Evolutionary conservation across 2,888 invertebrate genomes (phyloP), one percentile per base, ranked within the genome.

Genomic region (Neoascia interrupta): DNA sequence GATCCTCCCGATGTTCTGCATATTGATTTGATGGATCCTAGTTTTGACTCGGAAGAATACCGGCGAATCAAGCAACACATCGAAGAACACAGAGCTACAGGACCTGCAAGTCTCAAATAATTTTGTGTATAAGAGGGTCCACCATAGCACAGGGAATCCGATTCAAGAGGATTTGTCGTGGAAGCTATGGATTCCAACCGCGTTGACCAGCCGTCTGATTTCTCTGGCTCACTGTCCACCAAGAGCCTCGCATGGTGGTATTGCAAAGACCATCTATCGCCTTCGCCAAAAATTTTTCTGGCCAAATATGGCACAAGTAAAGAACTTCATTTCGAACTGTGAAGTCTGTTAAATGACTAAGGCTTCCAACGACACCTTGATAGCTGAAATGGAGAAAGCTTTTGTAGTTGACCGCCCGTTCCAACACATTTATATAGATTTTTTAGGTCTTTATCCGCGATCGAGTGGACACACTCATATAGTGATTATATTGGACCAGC

Each of bases 181-280:
- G 54, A 56, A 56, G 11, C 39, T 54, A 1, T 56, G 56, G 56
- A 10, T 56, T n/a, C 31, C 56, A 10, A 6, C 18, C 3, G 56
- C 18, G 13, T 34, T 58, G 28, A 58, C 43, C 26, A n/a, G n/a
- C n/a, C n/a, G n/a, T n/a, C n/a, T n/a, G n/a, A n/a, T n/a, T n/a
- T n/a, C n/a, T n/a, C n/a, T n/a, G n/a, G n/a, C n/a, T n/a, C n/a
- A n/a, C n/a, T n/a, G n/a, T n/a, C n/a, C n/a, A n/a, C n/a, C n/a
- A n/a, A n/a, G n/a, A n/a, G n/a, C n/a, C n/a, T n/a, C n/a, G n/a
- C n/a, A n/a, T n/a, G n/a, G n/a, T n/a, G n/a, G n/a, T n/a, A n/a
- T n/a, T n/a, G n/a, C n/a, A n/a, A n/a, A n/a, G n/a, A n/a, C n/a
- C n/a, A n/a, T n/a, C n/a, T n/a, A n/a, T n/a, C n/a, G n/a, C n/a